These are phyloP conservation scores for Ceratitis capitata DNA, from an alignment of 1,140 invertebrate genomes.

Conservation along the genomic window DNA sequence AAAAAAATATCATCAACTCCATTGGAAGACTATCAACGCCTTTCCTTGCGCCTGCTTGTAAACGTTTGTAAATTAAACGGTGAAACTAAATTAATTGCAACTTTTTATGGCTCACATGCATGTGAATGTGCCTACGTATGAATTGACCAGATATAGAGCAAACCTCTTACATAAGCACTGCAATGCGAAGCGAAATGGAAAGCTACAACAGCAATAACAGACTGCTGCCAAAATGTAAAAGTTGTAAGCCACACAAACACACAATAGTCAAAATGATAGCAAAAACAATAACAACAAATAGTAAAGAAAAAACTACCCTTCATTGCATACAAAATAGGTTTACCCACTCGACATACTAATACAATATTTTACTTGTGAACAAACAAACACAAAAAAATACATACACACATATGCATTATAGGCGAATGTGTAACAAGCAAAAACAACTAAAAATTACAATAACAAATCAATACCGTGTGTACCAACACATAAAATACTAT, in stretches of 20 bases:
- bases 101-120: background rate
- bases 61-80: too few relatives aligned
- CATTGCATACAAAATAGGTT: background rate
- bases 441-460: background rate
- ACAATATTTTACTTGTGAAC: background rate
- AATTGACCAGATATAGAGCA: background rate
- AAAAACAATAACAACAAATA: too few relatives aligned
- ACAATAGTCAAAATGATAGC: too few relatives aligned
- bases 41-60: too few relatives aligned
- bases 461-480: conserved; percentile 9
- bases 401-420: background rate
- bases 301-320: background rate
- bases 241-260: background rate
- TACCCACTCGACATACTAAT: background rate
- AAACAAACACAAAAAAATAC: background rate
- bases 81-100: background rate
- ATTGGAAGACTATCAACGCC: too few relatives aligned
- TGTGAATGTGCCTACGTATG: background rate
- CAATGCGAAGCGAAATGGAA: background rate
- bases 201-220: background rate
- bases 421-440: background rate
- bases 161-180: background rate
- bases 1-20: too few relatives aligned
- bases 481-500: background rate
- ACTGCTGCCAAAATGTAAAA: background rate